Evolutionary conservation across 2,113 vertebrate genomes (phyloP), one percentile per base, ranked within the genome.

Genomic region (Ciconia stormi): DNA sequence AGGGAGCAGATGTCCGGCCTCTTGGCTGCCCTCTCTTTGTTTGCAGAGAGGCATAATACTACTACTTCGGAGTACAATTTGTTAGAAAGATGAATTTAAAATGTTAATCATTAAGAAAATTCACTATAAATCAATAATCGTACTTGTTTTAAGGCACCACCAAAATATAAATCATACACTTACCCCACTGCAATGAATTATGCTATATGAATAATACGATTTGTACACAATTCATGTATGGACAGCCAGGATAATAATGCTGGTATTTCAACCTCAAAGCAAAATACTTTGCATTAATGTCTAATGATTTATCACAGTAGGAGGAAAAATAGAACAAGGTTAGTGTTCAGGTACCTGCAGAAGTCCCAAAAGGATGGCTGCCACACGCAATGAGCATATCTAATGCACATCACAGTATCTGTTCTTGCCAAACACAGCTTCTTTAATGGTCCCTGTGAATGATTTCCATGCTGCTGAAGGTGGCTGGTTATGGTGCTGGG

Each of bases 1-100:
- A 17, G 32, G 63, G 34, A 55, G 18, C 30, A 55, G n/a, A 4
- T 2, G 18, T 7, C 55, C 40, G 71, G n/a, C 38, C 47, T 32
- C 42, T 25, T 1, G 0, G n/a, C 13, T 50, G 14, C 29, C 23
- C 50, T 27, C 44, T 53, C n/a, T 65, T 38, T 23, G 5, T 30
- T 59, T 73, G 44, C 56, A 46, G 29, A 89, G 20, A 55, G 12
- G 29, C n/a, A 56, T 0, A 16, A 36, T 16, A 72, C 10, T 25
- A 5, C 7, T 38, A 2, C 20, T 82, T 82, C 21, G 55, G 44
- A 82, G 21, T 36, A 47, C 11, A 32, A n/a, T 49, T 82, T 49
- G 1, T 63, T 38, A 40, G 5, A 36, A 38, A 76, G 44, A 62
- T 53, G 0, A 93, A 55, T n/a, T 67, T 8, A 61, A 93, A 62